Evolutionary conservation across 2,797 vertebrate genomes (phyloP), one percentile per base, ranked within the genome.

Genomic region (Hydrocynus forskahlii): DNA sequence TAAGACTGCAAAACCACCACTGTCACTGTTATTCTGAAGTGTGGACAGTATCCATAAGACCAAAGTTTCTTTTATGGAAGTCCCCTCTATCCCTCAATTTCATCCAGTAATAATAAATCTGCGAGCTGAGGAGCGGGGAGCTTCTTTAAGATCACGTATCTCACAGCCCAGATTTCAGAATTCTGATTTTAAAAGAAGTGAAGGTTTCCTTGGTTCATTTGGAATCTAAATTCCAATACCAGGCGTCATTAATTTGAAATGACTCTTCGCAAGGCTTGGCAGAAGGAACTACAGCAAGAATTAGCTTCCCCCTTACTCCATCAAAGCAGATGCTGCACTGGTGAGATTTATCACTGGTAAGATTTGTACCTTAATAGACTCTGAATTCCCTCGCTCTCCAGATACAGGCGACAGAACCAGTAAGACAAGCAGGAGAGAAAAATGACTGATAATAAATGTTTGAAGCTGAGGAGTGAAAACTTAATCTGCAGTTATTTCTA

Each of bases 191-290:
- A 45, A 66, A 59, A 50, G 8, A 69, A 60, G 67, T 62, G n/a
- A 50, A 14, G n/a, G 17, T 68, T 77, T 82, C 68, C 43, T 67
- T 66, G 67, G 67, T 55, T 70, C 45, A 9, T 73, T 74, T 77
- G 74, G 48, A 73, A 80, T 81, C 81, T 84, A 87, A 67, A 87
- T 76, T 87, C 63, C 73, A 83, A 84, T 88, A 79, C 74, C 81
- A 87, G 85, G 81, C 77, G 84, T 87, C 82, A 86, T 90, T 86
- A 83, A 81, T 89, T 88, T 87, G 71, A 88, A 89, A 89, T 83
- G n/a, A 86, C 79, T 84, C 54, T 79, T 79, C 52, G 79, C 55
- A 67, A 80, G 50, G 77, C 63, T 75, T 50, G 7, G 59, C 54
- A 75, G 75, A 82, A 64, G 74, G 54, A 74, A 76, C 57, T 78